A percentile compares a stretch with the other conserved stretches of the same genome.
These are phyloP conservation scores for Bibio marci DNA, from an alignment of 2,888 invertebrate species.

Conservation along the genomic window DNA sequence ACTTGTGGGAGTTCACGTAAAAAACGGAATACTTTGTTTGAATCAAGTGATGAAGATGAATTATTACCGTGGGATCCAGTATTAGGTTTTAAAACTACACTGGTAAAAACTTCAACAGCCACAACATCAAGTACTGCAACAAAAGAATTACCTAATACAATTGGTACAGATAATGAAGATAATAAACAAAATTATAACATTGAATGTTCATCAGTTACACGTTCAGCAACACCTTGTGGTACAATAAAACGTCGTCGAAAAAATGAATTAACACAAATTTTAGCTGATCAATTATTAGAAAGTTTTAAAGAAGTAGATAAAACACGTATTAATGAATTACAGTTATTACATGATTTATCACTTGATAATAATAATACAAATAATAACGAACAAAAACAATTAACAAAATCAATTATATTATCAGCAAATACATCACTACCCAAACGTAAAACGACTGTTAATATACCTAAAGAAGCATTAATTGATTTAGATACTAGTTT, in stretches of 20 bases:
- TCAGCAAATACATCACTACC: constrained; percentile 27
- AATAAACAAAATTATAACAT: constrained; percentile 1
- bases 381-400: constrained; percentile 24
- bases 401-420: too few species aligned
- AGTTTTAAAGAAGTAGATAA: constrained; percentile 29
- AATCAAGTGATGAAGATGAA: constrained; percentile 9
- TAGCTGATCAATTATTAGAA: constrained; percentile 27
- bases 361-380: too few species aligned
- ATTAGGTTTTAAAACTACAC: neutral
- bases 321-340: constrained; percentile 25
- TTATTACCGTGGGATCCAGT: constrained; percentile 7
- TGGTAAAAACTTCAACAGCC: neutral
- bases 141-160: neutral
- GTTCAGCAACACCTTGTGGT: constrained; percentile 15
- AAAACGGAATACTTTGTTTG: neutral
- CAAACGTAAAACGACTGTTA: constrained; percentile 18
- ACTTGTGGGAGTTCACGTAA: too few species aligned
- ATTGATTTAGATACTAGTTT: neutral
- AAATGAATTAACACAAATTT: constrained; percentile 28
- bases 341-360: constrained; percentile 26
- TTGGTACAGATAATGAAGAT: neutral
- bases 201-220: neutral
- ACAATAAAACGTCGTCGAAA: constrained; percentile 24
- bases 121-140: neutral
- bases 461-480: constrained; percentile 5